Evolutionary conservation across 2,888 invertebrate genomes (phyloP), one percentile per base, ranked within the genome.

Genomic region (Willowsia nigromaculata): DNA sequence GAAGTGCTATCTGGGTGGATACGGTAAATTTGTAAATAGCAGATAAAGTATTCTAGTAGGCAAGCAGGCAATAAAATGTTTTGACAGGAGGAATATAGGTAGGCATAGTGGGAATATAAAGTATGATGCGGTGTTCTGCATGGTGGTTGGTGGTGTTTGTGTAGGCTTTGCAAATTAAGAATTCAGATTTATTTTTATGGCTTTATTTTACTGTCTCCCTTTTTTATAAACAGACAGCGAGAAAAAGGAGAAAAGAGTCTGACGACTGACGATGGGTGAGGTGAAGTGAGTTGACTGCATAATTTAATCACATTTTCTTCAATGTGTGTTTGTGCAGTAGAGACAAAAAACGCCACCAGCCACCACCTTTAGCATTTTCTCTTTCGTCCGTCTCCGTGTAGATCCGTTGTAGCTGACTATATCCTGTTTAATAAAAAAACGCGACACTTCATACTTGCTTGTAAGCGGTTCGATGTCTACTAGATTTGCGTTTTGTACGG

Each of bases 121-220:
- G 43, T 56, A 81, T 59, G 56, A 56, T 68, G 68, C 65, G 65
- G 65, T 65, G 22, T n/a, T 65, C 33, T 33, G 65, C 30, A n/a
- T 56, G 56, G 25, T 56, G 53, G 40, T 71, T 1, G 40, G 43
- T 85, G 74, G 43, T 85, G 71, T 71, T 59, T 84, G 86, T 86
- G 86, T 81, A 86, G 81, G 86, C 68, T 81, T 82, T 87, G 87
- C 88, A 50, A 88, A 88, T 88, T 88, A 88, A 82, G 76, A 83
- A 88, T 88, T 88, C 83, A 88, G 88, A 87, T 87, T 87, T 87
- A 87, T 87, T 87, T 87, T 88, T 83, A 88, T 82, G 76, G 88
- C 82, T 88, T 83, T 74, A 88, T 88, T 83, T 88, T 88, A 88
- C 83, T 82, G 83, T 76, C 83, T 88, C 80, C 27, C 74, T 56